These are phyloP conservation scores for Hiodon alosoides DNA, from an alignment of 2,113 vertebrate species.

Conservation along the genomic window DNA sequence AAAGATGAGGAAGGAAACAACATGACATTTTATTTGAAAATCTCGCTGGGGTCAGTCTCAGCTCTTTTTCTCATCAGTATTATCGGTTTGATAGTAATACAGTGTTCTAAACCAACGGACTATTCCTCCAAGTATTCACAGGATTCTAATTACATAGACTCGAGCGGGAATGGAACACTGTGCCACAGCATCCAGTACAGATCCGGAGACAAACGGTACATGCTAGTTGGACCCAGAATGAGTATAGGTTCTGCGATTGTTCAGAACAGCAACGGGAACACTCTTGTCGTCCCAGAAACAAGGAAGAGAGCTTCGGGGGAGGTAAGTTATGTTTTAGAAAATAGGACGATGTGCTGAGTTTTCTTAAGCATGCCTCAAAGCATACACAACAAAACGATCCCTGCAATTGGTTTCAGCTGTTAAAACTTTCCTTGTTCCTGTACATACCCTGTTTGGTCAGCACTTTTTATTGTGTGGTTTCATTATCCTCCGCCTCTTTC, in stretches of 20 bases:
- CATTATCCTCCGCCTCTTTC: no score
- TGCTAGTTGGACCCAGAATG: slow-evolving; percentile 25
- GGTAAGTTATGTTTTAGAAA: no score
- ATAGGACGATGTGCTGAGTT: no score
- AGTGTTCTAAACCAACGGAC: slow-evolving; percentile 21
- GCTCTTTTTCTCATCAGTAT: slow-evolving; percentile 31
- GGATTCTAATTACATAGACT: slow-evolving; percentile 25
- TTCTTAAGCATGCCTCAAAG: no score
- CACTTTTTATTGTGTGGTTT: no score
- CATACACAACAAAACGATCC: no score
- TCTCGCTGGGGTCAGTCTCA: slow-evolving; percentile 11
- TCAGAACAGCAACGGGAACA: background rate
- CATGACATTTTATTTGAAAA: slow-evolving; percentile 13
- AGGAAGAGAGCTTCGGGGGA: background rate
- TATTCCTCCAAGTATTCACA: slow-evolving; percentile 18
- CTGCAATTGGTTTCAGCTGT: no score
- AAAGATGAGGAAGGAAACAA: background rate
- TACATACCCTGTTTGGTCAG: no score
- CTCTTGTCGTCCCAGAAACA: background rate
- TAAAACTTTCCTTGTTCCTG: no score
- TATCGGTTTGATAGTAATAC: slow-evolving; percentile 21
- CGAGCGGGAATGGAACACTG: background rate
- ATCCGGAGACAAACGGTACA: no score
- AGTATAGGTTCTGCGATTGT: slow-evolving; percentile 25
- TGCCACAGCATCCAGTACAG: no score